Evolutionary conservation across 2,113 vertebrate species (phyloP).

Genomic region (Protobothrops flavoviridis): DNA sequence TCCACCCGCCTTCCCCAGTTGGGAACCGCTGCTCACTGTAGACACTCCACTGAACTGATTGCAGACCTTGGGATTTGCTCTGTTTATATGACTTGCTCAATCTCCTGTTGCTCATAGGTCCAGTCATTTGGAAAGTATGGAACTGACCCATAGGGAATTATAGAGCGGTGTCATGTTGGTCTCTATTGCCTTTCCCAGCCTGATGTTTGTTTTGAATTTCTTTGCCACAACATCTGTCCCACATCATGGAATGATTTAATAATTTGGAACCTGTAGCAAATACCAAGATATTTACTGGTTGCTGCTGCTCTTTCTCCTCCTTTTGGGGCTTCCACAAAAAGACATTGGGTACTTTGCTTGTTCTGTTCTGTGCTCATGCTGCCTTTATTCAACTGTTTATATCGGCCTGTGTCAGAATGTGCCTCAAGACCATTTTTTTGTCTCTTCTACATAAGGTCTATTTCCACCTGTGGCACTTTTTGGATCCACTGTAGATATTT

Average conservation of each 20-base stretch:
- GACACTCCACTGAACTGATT: constrained; percentile 29
- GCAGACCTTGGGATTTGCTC: constrained; percentile 54
- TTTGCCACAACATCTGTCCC: constrained; percentile 58
- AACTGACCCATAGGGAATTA: constrained; percentile 52
- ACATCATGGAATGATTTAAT: constrained; percentile 51
- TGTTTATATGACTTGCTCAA: constrained; percentile 42
- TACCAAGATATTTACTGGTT: constrained; percentile 35
- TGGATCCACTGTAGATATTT: constrained; percentile 30
- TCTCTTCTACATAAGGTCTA: constrained; percentile 36
- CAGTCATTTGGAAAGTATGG: constrained; percentile 38
- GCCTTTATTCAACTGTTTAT: constrained; percentile 44
- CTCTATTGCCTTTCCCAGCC: constrained; percentile 54
- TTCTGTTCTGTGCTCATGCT: constrained; percentile 27
- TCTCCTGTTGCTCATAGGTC: constrained; percentile 42
- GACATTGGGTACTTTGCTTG: constrained; percentile 36
- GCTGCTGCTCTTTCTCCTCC: neutral
- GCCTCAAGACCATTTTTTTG: neutral
- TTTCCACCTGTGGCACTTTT: constrained; percentile 32
- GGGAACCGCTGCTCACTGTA: neutral
- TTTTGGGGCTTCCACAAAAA: constrained; percentile 31
- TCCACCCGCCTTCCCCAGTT: constrained; percentile 14
- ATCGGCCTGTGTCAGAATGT: constrained; percentile 47
- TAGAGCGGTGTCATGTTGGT: constrained; percentile 36
- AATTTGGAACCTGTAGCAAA: constrained; percentile 58
- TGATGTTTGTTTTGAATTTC: constrained; percentile 51